Base-by-base conservation (phyloP, 2,113 vertebrate genomes). In the Propithecus coquereli region DNA sequence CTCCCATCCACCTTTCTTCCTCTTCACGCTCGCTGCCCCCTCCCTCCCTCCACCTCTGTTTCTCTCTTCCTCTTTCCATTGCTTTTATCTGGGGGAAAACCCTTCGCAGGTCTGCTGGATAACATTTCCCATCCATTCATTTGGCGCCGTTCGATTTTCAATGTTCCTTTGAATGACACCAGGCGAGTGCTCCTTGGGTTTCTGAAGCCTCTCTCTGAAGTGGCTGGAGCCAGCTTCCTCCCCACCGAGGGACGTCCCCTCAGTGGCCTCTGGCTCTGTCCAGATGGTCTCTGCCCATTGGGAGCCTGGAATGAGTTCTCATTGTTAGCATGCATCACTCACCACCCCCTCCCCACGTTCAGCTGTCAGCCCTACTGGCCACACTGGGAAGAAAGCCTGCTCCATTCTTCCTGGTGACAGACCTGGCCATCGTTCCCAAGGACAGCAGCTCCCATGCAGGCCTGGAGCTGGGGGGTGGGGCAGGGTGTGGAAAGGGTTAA, bases 261-360 rank as follows among this genome's bases (percentile, higher is more conserved):
- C 54, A 0, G 76, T 32, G 80, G 90, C 95, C 94, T 86, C 94
- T 93, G 92, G 76, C 80, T 80, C 77, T 27, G 45, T 86, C 96
- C 95, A 96, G 95, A 97, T 97, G 97, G 95, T 79, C 94, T 73
- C 83, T 96, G 73, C 52, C 94, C 83, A 14, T 4, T 23, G 68
- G 92, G 93, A 95, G 83, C 74, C 86, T 57, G 83, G 79, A 59
- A 32, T 87, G 77, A 54, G 68, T 94, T 76, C 94, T 96, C 91
- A 54, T 81, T 83, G 93, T 94, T 71, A 89, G 68, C 50, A 0
- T 40, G 27, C 0, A 7, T 81, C 84, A 45, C 50, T 94, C 71
- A 6, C 77, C 47, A 2, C 34, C 59, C 85, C 95, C 45, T 57
- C 47, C 82, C 91, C 73, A 57, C 54, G 30, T 71, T 88, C 93